Evolutionary conservation across 2,797 vertebrate genomes (phyloP), one percentile per base, ranked within the genome.

Genomic region (Artibeus lituratus): DNA sequence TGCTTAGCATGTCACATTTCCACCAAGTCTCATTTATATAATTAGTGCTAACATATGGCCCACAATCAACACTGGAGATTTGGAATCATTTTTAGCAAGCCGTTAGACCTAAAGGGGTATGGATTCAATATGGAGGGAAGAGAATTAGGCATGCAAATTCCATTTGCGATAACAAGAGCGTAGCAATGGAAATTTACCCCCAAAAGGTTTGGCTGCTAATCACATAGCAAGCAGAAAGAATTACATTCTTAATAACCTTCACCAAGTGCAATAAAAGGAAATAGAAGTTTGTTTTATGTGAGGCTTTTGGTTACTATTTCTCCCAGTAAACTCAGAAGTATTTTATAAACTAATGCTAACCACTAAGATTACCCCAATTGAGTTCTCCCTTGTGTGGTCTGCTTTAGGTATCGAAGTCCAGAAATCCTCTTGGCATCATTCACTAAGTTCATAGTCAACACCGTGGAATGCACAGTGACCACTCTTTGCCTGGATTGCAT

Each of bases 1-100:
- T 93, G 98, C 96, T 98, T 97, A 98, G 98, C 96, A 95, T 98
- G 98, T 98, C 98, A 98, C 98, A 98, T 98, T 98, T 98, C 97
- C 92, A 98, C 98, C 98, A 98, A 98, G 98, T 98, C 98, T 98
- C 98, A 98, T 98, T 98, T 98, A 98, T 98, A 98, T 98, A 99
- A 99, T 98, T 98, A 99, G 98, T 98, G 97, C 98, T 98, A 99
- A 98, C 98, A 99, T 98, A 98, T 99, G 98, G 98, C 98, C 98
- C 98, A 98, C 97, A 98, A 98, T 98, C 98, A 98, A 98, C 97
- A 98, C 90, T 97, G 97, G 98, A 98, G 98, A 98, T 98, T 98
- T 98, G 98, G 98, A 98, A 98, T 98, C 98, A 98, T 98, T 98
- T 98, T 98, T 98, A 98, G 98, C 98, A 98, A 97, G 98, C 98